A percentile compares a stretch with the other conserved stretches of the same genome.
phyloP scores from a whole-genome alignment of 2,888 invertebrate genomes.

The Thyatira batis region DNA sequence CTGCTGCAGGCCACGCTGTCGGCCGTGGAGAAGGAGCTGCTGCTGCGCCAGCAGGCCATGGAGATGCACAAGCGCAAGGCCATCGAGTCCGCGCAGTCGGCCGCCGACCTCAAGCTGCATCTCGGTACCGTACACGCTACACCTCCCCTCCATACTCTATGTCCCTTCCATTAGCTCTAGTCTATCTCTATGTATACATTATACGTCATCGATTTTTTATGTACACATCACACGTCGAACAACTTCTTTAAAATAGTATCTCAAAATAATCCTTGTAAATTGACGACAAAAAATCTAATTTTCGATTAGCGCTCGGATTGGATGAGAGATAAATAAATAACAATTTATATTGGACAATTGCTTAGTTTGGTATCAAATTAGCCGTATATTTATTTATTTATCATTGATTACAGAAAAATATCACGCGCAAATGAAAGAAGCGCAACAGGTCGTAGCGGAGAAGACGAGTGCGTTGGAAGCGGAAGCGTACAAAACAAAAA shows the following conservation, averaged over 20 bases:
- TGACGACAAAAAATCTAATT: too few species aligned
- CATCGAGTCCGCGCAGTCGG: slow-evolving; percentile 98
- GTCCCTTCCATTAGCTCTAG: too few species aligned
- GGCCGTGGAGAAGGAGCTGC: slow-evolving; percentile 96
- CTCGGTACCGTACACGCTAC: slow-evolving; percentile 79
- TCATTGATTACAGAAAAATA: slow-evolving; percentile 89
- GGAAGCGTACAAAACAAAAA: slow-evolving; percentile 97
- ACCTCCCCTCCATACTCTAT: too few species aligned
- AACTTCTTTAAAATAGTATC: too few species aligned
- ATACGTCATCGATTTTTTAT: too few species aligned
- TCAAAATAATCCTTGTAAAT: too few species aligned
- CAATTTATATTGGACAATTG: too few species aligned
- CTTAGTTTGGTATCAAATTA: neutral
- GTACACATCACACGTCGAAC: too few species aligned
- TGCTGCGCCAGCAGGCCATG: slow-evolving; percentile 96
- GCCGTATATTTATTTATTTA: slow-evolving; percentile 5
- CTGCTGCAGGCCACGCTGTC: slow-evolving; percentile 95
- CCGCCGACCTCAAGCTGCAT: slow-evolving; percentile 97
- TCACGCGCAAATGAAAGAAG: slow-evolving; percentile 98
- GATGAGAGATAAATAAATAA: too few species aligned
- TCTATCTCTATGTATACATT: too few species aligned
- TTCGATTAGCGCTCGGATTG: too few species aligned
- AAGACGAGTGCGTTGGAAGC: slow-evolving; percentile 98
- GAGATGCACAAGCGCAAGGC: slow-evolving; percentile 99
- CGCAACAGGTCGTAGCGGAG: slow-evolving; percentile 97